Evolutionary conservation across 2,113 vertebrate species (phyloP), one percentile per base, ranked within the genome.

Genomic region (Varanus komodoensis): DNA sequence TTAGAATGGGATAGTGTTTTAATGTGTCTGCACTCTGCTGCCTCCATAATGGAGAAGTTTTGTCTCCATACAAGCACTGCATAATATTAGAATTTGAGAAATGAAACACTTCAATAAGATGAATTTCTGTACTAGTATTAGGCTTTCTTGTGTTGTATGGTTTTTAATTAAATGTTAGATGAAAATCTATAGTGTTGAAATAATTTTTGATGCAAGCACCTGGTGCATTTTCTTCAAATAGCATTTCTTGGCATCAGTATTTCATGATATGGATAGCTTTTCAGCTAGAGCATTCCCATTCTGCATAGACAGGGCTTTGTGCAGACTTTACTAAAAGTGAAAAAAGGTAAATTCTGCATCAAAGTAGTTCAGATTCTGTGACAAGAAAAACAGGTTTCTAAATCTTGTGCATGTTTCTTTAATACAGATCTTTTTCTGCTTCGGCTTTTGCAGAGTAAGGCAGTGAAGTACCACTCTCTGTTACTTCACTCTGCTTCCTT

Each of bases 41-140:
- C 21, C 86, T 90, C 52, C 78, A 34, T 86, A 91, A 71, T 44
- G 80, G 25, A 61, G 89, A 87, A 82, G 4, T 90, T 81, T 95
- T 73, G 0, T 34, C 82, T 86, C 34, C 11, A 32, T n/a, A 57
- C 9, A 1, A 44, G 23, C 14, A 32, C 17, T 85, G 48, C 48
- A 74, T 86, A 74, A 86, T 86, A 54, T 17, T 74, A 27, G 19
- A 74, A 86, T 75, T 86, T 75, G 32, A 44, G 32, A 29, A 84
- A 34, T 3, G 2, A 44, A n/a, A 29, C 6, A 29, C 29, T 57
- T 74, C 19, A 38, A 75, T 54, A 27, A 73, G 14, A 74, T 75
- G 48, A 23, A 34, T 54, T 1, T 32, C 38, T 75, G 19, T 7
- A 61, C 38, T 73, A 71, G 29, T 38, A 73, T 50, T 44, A 52